Percentiles rank a stretch among this genome's conserved stretches.
Conservation (phyloP, 1,140 invertebrate genomes). For the Drusus annulatus region DNA sequence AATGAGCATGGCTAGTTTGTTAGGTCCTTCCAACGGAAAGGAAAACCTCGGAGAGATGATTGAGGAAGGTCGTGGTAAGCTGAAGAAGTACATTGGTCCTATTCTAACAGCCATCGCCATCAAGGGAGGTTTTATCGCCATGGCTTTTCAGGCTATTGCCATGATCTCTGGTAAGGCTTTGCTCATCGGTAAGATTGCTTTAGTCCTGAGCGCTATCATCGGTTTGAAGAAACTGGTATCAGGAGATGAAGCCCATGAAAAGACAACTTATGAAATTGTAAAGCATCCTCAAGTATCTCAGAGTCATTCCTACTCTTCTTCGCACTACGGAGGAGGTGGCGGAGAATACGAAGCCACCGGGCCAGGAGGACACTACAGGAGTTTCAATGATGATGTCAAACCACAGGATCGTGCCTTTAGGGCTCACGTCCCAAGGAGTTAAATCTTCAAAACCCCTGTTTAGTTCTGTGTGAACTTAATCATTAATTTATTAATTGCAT, state of each 20-base stretch:
- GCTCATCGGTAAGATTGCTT: conserved; percentile 81
- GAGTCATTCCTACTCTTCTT: conserved; percentile 82
- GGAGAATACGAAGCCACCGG: conserved; percentile 74
- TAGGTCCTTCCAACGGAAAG: conserved; percentile 59
- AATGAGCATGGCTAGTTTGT: conserved; percentile 69
- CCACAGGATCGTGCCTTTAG: conserved; percentile 74
- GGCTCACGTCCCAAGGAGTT: conserved; percentile 64
- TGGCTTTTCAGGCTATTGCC: conserved; percentile 82
- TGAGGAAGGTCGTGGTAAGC: conserved; percentile 74
- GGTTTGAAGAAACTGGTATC: conserved; percentile 83
- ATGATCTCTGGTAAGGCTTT: conserved; percentile 81
- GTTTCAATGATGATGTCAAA: conserved; percentile 73
- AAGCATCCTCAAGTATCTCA: conserved; percentile 87
- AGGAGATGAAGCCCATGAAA: conserved; percentile 76
- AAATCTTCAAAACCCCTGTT: background rate
- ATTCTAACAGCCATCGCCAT: conserved; percentile 77
- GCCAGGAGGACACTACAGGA: conserved; percentile 74
- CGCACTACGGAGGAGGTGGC: conserved; percentile 80
- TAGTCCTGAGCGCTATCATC: conserved; percentile 82
- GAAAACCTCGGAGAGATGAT: conserved; percentile 62
- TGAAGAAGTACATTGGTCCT: conserved; percentile 72
- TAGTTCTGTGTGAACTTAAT: background rate
- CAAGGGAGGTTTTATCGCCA: conserved; percentile 80
- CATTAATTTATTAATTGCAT: too few relatives aligned
- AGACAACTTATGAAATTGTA: conserved; percentile 87